phyloP scores from a whole-genome alignment of 2,888 invertebrate species.

The Carabus problematicus region DNA sequence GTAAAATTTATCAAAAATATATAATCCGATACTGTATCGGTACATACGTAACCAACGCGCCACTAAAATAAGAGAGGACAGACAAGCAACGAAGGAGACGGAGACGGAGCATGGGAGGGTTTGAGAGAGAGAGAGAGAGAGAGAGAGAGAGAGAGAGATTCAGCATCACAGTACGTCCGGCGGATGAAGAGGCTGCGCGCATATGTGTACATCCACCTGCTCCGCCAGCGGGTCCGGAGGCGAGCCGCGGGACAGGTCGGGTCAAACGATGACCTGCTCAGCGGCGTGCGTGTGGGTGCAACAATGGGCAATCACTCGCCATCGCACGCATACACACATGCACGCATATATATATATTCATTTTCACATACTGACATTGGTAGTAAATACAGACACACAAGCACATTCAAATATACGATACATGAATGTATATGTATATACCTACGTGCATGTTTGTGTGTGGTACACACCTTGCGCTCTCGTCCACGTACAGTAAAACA shows the following conservation, averaged over 20 bases:
- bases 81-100: too few relatives aligned
- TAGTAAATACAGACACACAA: not conserved
- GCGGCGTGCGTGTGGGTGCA: constrained; percentile 55
- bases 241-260: constrained; percentile 48
- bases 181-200: not conserved
- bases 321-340: constrained; percentile 12
- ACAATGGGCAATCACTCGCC: constrained; percentile 56
- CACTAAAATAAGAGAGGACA: too few relatives aligned
- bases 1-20: too few relatives aligned
- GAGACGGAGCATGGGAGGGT: too few relatives aligned
- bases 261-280: constrained; percentile 48
- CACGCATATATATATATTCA: not conserved
- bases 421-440: not conserved
- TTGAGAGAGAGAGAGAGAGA: not conserved
- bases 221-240: constrained; percentile 23
- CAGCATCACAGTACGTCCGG: constrained; percentile 1
- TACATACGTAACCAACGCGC: too few relatives aligned
- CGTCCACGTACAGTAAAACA: too few relatives aligned
- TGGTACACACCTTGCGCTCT: constrained; percentile 4
- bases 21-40: too few relatives aligned
- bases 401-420: not conserved
- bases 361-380: not conserved
- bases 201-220: constrained; percentile 11
- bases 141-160: not conserved
- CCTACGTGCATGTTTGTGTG: not conserved